Conservation (phyloP, 2,888 invertebrate species). For the Linyphia triangularis region DNA sequence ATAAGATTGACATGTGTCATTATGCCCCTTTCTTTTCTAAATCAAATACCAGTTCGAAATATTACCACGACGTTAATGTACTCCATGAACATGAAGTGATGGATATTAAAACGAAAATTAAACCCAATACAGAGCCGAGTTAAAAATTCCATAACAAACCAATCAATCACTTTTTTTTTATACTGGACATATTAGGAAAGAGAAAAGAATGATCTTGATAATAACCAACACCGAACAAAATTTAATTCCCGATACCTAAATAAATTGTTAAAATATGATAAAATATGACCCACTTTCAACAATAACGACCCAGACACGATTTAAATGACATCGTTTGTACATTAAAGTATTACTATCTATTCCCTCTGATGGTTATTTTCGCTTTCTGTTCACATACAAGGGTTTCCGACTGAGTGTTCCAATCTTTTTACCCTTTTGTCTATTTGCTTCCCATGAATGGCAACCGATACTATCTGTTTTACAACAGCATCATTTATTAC, state of each 20-base stretch:
- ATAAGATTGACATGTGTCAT: too few species aligned
- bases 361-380: not conserved
- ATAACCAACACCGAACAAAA: not conserved
- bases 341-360: not conserved
- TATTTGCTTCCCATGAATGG: slow-evolving; percentile 36
- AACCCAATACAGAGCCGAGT: too few species aligned
- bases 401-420: not conserved
- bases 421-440: slow-evolving; percentile 20
- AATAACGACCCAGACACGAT: not conserved
- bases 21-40: too few species aligned
- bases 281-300: not conserved
- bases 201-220: not conserved
- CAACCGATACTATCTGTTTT: slow-evolving; percentile 56
- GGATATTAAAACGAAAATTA: too few species aligned
- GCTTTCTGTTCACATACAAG: not conserved
- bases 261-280: slow-evolving; percentile 3
- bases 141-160: too few species aligned
- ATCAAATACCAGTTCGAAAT: too few species aligned
- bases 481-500: slow-evolving; percentile 39
- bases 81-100: too few species aligned
- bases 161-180: too few species aligned
- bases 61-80: too few species aligned
- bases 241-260: not conserved
- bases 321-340: not conserved
- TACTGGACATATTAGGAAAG: too few species aligned